Conservation (phyloP, 2,888 invertebrate genomes). For the Encarsia formosa region DNA sequence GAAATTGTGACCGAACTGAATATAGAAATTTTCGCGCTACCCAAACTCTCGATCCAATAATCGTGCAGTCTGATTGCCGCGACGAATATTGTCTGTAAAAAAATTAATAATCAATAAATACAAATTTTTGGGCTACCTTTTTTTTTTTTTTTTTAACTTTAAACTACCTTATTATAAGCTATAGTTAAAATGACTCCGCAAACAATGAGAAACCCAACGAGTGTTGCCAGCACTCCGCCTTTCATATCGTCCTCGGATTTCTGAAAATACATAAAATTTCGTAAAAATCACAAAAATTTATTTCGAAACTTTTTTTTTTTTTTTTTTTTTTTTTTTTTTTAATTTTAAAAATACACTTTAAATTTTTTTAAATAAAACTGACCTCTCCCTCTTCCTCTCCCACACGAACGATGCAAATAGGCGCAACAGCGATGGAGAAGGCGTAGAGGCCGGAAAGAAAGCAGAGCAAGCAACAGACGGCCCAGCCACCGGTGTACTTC, state of each 20-base stretch:
- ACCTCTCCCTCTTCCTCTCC: slow-evolving; percentile 28
- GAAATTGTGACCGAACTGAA: slow-evolving; percentile 55
- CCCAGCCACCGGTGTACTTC: slow-evolving; percentile 29
- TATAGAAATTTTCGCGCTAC: slow-evolving; percentile 51
- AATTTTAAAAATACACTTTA: too few relatives aligned
- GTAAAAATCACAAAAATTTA: background rate
- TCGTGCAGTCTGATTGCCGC: slow-evolving; percentile 56
- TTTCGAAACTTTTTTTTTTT: too few relatives aligned
- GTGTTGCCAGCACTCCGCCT: slow-evolving; percentile 29
- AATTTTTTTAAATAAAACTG: too few relatives aligned
- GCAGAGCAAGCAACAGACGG: slow-evolving; percentile 21
- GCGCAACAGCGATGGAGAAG: slow-evolving; percentile 32
- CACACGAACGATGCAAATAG: slow-evolving; percentile 32
- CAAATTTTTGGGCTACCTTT: background rate
- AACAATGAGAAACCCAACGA: slow-evolving; percentile 31
- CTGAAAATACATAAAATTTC: background rate
- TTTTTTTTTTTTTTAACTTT: background rate
- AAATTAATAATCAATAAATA: background rate
- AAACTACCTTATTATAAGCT: slow-evolving; percentile 33
- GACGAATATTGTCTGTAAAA: slow-evolving; percentile 44
- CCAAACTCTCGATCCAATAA: slow-evolving; percentile 51
- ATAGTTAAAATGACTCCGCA: slow-evolving; percentile 29
- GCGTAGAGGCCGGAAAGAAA: slow-evolving; percentile 31
- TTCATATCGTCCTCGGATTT: slow-evolving; percentile 23
- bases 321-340: too few relatives aligned